Base-by-base conservation (phyloP, 2,113 vertebrate genomes). In the Donacobius atricapilla region DNA sequence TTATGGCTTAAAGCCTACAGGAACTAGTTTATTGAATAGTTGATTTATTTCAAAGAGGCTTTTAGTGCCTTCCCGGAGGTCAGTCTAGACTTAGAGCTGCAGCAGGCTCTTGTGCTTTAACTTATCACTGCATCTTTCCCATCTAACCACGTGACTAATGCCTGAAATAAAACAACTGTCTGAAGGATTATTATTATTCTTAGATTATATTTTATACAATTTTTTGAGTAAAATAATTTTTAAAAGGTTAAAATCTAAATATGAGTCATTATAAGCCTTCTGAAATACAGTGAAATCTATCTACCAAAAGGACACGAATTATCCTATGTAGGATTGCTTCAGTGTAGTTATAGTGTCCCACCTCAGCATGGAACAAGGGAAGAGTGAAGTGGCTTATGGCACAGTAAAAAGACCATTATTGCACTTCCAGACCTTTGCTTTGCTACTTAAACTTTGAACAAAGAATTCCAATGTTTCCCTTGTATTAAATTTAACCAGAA, bases 101-200 rank as follows among this genome's bases (percentile, higher is more conserved):
- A 89, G 2, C 5, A 61, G 8, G 1, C 27, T 54, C 11, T 56
- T 47, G 2, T 16, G 14, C 10, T 81, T 61, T 47, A 58, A 39
- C 28, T 24, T 73, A 37, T 40, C 7, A 2, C 7, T 51, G 70
- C 13, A 51, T 25, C 8, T 4, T 3, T 57, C 13, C 24, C 21
- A 33, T 75, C 3, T 78, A 60, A 37, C 10, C 4, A 56, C 16
- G 3, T 22, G 25, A 6, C 82, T 30, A 89, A 65, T 37, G 33
- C 69, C 93, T 91, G n/a, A 87, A 93, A 92, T 76, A 64, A 95
- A 94, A 11, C 5, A 63, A 39, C 37, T 30, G 56, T 47, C 11
- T 54, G 15, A 31, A 64, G 22, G 78, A 56, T n/a, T n/a, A n/a
- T n/a, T n/a, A 39, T 22, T 47, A 23, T n/a, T 56, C 25, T n/a